These are phyloP conservation scores for Pterophyllum scalare DNA, from an alignment of 2,113 vertebrate genomes.

Conservation along the genomic window DNA sequence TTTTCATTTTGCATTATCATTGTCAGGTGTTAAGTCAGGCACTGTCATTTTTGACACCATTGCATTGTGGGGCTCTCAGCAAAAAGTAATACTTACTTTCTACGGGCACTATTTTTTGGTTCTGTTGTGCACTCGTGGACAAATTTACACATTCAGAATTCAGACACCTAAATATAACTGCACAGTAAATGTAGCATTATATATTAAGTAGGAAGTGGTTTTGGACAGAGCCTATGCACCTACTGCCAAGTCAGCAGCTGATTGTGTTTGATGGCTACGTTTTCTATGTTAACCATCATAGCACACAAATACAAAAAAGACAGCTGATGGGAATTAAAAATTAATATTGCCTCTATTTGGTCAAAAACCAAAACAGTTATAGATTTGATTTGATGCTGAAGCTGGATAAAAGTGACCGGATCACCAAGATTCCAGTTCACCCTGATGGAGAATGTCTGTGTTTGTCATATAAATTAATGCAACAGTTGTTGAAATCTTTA, in stretches of 20 bases:
- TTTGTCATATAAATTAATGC: background rate
- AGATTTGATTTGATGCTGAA: background rate
- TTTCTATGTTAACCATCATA: background rate
- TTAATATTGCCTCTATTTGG: background rate
- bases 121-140: background rate
- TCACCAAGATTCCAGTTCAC: background rate
- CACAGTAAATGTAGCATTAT: background rate
- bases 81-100: background rate
- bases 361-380: background rate
- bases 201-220: background rate
- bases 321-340: background rate
- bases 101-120: background rate
- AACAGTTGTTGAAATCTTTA: background rate
- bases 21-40: background rate
- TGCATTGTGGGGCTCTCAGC: background rate
- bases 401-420: background rate
- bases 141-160: background rate
- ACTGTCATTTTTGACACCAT: background rate
- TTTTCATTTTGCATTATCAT: background rate
- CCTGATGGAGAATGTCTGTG: background rate
- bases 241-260: background rate
- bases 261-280: background rate
- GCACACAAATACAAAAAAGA: background rate
- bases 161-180: background rate
- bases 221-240: background rate